Evolutionary conservation across 2,113 vertebrate genomes (phyloP), one percentile per base, ranked within the genome.

Genomic region (Acrocephalus kingi): DNA sequence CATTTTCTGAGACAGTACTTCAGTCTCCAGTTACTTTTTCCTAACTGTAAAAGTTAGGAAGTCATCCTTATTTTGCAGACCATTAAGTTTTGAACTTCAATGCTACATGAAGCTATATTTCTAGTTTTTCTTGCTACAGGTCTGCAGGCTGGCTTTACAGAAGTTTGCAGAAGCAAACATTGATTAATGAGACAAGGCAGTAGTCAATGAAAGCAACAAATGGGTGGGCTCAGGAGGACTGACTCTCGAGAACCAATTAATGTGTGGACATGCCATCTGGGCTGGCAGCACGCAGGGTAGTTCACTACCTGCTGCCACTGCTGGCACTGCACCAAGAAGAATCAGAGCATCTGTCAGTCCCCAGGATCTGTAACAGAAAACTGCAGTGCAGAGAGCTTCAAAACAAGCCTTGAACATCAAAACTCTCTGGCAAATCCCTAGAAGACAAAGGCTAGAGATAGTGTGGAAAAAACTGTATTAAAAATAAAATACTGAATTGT

Each of bases 221-320:
- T 67, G 68, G 85, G 35, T 74, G 64, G 78, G 8, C 81, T 93
- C 79, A 90, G 78, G 75, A 89, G 90, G 85, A 86, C n/a, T 4
- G 24, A 39, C 68, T 95, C 85, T 81, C 59, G 76, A 95, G 93
- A 93, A 71, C 18, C 79, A 96, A 87, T 95, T 94, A 94, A 76
- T 76, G 43, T 87, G 74, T 88, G 94, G 89, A 91, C 90, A 91
- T 77, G 87, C 87, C 94, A 94, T 83, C 92, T 94, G 93, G 87
- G 87, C 89, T 84, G 68, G 76, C 4, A 7, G 71, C 3, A 1
- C 0, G 0, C 43, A 10, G 46, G 13, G 33, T 30, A 48, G 78
- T 45, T 95, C 87, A 69, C 54, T 94, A 93, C 87, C 87, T 96
- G 89, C 91, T 96, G 87, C 87, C 84, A 55, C 74, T 55, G 46